Percentiles rank a stretch among this genome's conserved stretches.
phyloP scores from a whole-genome alignment of 2,888 invertebrate species.

The Plutella xylostella region DNA sequence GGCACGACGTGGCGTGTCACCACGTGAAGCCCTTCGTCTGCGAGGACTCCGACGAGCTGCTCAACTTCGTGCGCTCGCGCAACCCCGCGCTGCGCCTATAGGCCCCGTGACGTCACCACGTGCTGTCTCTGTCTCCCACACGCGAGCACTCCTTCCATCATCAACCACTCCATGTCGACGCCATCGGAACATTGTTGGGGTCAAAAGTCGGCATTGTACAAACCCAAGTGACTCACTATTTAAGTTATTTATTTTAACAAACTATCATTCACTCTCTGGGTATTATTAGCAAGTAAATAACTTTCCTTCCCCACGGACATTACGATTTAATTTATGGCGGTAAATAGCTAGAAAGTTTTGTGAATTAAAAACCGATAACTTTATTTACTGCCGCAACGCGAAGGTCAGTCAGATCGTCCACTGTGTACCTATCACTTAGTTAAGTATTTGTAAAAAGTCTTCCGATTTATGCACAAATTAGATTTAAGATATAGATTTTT shows the following conservation, averaged over 20 bases:
- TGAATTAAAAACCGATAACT: background rate
- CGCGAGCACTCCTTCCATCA: background rate
- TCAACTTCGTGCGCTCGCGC: slow-evolving; percentile 91
- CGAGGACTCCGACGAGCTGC: slow-evolving; percentile 90
- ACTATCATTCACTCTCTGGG: slow-evolving; percentile 7
- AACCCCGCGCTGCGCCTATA: slow-evolving; percentile 87
- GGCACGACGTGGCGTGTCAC: slow-evolving; percentile 90
- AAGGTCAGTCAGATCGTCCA: slow-evolving; percentile 5
- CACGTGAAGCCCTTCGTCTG: slow-evolving; percentile 90
- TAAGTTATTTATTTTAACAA: slow-evolving; percentile 58
- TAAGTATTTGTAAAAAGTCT: slow-evolving; percentile 49
- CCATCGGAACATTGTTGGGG: too few relatives aligned
- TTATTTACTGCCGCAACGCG: slow-evolving; percentile 1
- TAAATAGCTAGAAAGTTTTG: background rate
- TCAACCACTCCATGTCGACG: too few relatives aligned
- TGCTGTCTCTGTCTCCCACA: background rate
- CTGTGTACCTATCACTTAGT: slow-evolving; percentile 24
- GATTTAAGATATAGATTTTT: slow-evolving; percentile 44
- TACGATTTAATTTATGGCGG: slow-evolving; percentile 4
- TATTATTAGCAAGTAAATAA: slow-evolving; percentile 3
- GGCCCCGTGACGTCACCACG: slow-evolving; percentile 17
- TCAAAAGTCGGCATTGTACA: slow-evolving; percentile 41
- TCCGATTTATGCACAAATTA: slow-evolving; percentile 45
- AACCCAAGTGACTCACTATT: slow-evolving; percentile 52
- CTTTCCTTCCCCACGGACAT: slow-evolving; percentile 20